Evolutionary conservation across 2,888 invertebrate species (phyloP).

Genomic region (Isoperla grammatica): DNA sequence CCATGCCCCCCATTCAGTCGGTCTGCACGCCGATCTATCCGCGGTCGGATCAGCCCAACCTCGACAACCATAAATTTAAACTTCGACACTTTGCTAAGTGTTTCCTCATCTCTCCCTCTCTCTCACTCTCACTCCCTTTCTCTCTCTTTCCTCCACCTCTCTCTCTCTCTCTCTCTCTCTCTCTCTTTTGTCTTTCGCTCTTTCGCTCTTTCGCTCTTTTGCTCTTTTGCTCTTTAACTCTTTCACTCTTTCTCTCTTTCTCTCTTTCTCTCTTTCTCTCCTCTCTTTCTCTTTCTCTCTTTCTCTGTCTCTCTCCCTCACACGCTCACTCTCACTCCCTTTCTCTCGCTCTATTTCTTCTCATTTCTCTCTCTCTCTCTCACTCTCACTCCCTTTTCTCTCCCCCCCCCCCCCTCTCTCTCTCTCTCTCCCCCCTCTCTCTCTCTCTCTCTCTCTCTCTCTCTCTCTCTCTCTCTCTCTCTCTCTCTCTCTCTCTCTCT

Average conservation of each 20-base stretch:
- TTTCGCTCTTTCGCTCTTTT: no score
- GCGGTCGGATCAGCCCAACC: conserved; percentile 16
- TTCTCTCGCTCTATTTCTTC: no score
- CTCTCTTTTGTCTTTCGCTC: conserved; percentile 1
- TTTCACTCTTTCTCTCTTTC: no score
- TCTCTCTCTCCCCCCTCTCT: background rate
- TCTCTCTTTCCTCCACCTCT: no score
- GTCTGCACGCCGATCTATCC: background rate
- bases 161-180: conserved; percentile 11
- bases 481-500: conserved; percentile 13
- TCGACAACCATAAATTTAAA: conserved; percentile 18
- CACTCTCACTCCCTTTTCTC: background rate
- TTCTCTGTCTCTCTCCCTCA: no score
- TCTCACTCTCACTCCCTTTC: no score
- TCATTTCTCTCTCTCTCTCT: conserved; percentile 21
- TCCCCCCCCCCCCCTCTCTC: background rate
- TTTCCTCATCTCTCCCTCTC: conserved; percentile 13
- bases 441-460: background rate
- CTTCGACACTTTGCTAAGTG: conserved; percentile 26
- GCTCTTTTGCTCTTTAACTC: no score
- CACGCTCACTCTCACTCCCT: no score
- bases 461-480: conserved; percentile 3
- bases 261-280: no score
- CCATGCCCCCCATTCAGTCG: background rate
- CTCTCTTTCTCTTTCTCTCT: background rate